Evolutionary conservation across 2,888 invertebrate species (phyloP).

Genomic region (Macropis europaea): DNA sequence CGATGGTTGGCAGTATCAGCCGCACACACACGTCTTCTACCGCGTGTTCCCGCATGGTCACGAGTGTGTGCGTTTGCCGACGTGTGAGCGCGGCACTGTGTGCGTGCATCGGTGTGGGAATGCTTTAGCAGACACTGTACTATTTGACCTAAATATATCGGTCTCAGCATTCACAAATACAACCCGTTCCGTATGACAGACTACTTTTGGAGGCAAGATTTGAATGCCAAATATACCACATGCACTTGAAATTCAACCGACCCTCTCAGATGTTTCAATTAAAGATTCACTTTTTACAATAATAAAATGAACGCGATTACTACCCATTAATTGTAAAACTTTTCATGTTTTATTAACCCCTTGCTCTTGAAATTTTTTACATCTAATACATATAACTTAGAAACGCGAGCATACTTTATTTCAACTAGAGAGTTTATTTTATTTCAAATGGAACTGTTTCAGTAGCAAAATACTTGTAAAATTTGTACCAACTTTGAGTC

Average conservation of each 20-base stretch:
- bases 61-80: conserved; percentile 32
- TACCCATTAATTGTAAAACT: background rate
- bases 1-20: conserved; percentile 61
- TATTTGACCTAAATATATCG: conserved; percentile 59
- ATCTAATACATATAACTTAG: too few species aligned
- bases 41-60: conserved; percentile 59
- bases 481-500: too few species aligned
- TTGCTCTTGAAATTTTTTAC: too few species aligned
- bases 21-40: conserved; percentile 45
- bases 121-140: conserved; percentile 45
- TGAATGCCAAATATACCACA: background rate
- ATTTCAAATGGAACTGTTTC: too few species aligned
- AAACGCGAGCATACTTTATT: too few species aligned
- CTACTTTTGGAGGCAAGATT: conserved; percentile 28
- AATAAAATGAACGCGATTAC: background rate
- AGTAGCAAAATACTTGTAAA: too few species aligned
- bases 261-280: background rate
- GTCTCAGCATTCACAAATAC: conserved; percentile 28
- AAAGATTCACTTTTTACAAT: background rate
- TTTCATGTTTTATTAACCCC: too few species aligned
- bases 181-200: conserved; percentile 23
- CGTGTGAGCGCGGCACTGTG: conserved; percentile 21
- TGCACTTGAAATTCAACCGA: background rate
- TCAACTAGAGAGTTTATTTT: too few species aligned
- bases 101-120: conserved; percentile 27